These are phyloP conservation scores for Mustela nigripes DNA, from an alignment of 2,113 vertebrate genomes.

Conservation along the genomic window DNA sequence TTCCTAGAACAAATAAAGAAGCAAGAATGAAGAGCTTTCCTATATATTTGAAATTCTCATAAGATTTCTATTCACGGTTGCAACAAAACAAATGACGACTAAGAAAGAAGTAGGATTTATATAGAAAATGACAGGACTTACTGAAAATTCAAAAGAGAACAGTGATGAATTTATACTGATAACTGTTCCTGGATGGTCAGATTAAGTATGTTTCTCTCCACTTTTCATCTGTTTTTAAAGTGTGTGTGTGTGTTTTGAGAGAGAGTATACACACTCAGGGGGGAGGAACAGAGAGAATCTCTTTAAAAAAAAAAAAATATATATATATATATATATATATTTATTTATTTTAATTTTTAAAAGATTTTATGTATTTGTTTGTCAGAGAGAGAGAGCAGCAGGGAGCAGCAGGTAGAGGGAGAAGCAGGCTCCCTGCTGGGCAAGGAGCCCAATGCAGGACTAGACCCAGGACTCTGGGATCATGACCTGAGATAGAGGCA, in stretches of 20 bases:
- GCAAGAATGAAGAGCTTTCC: neutral
- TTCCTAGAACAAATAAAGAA: neutral
- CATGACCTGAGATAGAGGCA: neutral
- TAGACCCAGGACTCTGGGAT: neutral
- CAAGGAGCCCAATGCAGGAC: too few species aligned
- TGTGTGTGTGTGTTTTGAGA: too few species aligned
- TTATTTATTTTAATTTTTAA: neutral
- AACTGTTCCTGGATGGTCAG: neutral
- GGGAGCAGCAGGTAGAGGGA: neutral
- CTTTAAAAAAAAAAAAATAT: neutral
- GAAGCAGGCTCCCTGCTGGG: neutral
- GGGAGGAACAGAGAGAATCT: neutral
- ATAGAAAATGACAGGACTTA: neutral
- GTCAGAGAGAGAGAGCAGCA: neutral
- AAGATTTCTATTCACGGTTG: neutral
- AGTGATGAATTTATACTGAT: neutral
- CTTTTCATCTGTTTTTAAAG: neutral
- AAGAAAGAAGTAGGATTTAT: neutral
- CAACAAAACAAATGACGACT: neutral
- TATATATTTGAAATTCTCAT: neutral
- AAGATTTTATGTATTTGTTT: neutral
- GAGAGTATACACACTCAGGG: neutral
- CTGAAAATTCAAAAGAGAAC: neutral
- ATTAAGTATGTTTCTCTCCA: neutral
- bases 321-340: neutral